These are phyloP conservation scores for Halcyon smyrnensis DNA, from an alignment of 2,797 vertebrate genomes.

Conservation along the genomic window DNA sequence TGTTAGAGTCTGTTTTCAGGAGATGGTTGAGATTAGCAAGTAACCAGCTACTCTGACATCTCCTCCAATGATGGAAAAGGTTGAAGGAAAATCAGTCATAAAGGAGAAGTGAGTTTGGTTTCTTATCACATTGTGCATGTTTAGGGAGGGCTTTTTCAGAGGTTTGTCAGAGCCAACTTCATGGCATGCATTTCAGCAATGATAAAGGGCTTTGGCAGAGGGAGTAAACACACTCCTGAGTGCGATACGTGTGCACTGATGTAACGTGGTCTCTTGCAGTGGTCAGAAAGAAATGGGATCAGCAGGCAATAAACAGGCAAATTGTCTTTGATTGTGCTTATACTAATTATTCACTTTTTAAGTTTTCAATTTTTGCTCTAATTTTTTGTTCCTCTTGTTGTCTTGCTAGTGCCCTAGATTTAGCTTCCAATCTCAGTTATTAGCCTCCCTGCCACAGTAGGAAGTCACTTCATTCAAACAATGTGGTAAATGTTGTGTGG, in stretches of 20 bases:
- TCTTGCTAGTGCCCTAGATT: background rate
- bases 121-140: constrained; percentile 1
- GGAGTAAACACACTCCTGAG: background rate
- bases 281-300: background rate
- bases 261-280: background rate
- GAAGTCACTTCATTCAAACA: background rate
- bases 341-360: background rate
- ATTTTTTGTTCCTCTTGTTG: background rate
- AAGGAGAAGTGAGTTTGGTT: background rate
- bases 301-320: background rate
- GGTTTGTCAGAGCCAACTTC: background rate
- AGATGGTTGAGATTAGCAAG: background rate
- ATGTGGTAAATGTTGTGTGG: background rate
- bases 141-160: background rate
- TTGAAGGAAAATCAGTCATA: background rate
- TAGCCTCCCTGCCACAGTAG: background rate
- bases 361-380: background rate
- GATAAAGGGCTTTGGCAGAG: background rate
- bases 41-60: background rate
- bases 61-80: background rate
- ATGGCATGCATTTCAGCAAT: background rate
- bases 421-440: background rate
- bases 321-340: background rate
- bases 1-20: background rate
- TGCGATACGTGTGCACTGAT: background rate